Conservation (phyloP, 2,888 invertebrate genomes). For the Hemithea aestivaria region DNA sequence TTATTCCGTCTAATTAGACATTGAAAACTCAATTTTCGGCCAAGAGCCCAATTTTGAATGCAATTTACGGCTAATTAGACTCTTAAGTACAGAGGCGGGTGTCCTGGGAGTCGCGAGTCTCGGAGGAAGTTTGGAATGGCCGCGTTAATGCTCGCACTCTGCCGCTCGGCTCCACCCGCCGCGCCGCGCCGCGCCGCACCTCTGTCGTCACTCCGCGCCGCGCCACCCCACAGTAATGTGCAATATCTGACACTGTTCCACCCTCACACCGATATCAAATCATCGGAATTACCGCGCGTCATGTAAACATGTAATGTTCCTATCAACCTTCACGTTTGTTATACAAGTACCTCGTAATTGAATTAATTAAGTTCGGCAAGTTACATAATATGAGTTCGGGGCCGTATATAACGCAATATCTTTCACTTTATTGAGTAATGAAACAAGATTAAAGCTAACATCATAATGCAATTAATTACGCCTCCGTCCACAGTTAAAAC, state of each 20-base stretch:
- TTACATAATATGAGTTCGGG: too few relatives aligned
- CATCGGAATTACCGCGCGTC: slow-evolving; percentile 4
- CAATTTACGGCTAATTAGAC: slow-evolving; percentile 74
- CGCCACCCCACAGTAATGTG: slow-evolving; percentile 37
- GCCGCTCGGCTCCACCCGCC: slow-evolving; percentile 7
- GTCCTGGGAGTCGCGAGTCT: slow-evolving; percentile 36
- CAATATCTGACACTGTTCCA: slow-evolving; percentile 47
- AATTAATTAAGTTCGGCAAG: too few relatives aligned
- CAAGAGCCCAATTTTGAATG: slow-evolving; percentile 66
- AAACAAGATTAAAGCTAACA: slow-evolving; percentile 13
- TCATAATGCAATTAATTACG: slow-evolving; percentile 18
- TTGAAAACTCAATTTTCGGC: slow-evolving; percentile 69
- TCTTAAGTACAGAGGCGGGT: slow-evolving; percentile 61
- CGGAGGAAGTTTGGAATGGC: slow-evolving; percentile 54
- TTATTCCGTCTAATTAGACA: slow-evolving; percentile 69
- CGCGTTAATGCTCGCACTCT: slow-evolving; percentile 45
- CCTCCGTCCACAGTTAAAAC: slow-evolving; percentile 17
- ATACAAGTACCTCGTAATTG: too few relatives aligned
- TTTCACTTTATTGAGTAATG: not conserved
- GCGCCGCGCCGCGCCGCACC: slow-evolving; percentile 6
- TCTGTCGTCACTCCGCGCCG: too few relatives aligned
- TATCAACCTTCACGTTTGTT: too few relatives aligned
- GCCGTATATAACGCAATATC: slow-evolving; percentile 6
- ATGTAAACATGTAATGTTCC: not conserved
- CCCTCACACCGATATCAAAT: slow-evolving; percentile 36